phyloP scores from a whole-genome alignment of 2,888 invertebrate species.

The Linyphia triangularis region DNA sequence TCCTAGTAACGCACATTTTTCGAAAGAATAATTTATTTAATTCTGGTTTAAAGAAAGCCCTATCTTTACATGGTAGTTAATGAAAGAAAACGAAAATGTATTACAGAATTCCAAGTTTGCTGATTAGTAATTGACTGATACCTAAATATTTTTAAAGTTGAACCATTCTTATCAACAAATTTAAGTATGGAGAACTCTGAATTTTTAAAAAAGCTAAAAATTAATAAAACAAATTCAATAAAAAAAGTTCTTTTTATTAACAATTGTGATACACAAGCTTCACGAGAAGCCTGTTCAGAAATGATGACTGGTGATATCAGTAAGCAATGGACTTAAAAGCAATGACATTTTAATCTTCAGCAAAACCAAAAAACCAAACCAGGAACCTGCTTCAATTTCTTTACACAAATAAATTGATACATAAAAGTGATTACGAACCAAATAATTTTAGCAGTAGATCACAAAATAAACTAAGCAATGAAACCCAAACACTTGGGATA shows the following conservation, averaged over 20 bases:
- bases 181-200: not conserved
- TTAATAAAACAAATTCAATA: conserved; percentile 29
- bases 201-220: not conserved
- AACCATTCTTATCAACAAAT: too few relatives aligned
- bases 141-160: too few relatives aligned
- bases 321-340: conserved; percentile 74
- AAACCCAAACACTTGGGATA: not conserved
- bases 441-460: not conserved
- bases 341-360: conserved; percentile 48
- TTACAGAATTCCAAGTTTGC: too few relatives aligned
- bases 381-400: conserved; percentile 52
- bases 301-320: conserved; percentile 64
- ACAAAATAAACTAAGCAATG: not conserved
- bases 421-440: not conserved
- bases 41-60: too few relatives aligned
- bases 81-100: too few relatives aligned
- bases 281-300: conserved; percentile 52
- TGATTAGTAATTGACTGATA: too few relatives aligned
- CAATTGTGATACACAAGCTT: conserved; percentile 75
- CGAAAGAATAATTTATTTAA: too few relatives aligned
- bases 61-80: too few relatives aligned
- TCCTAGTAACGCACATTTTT: too few relatives aligned
- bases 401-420: not conserved
- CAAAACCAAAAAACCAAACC: conserved; percentile 63
- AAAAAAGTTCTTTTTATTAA: conserved; percentile 74